Evolutionary conservation across 2,113 vertebrate genomes (phyloP).

Genomic region (Xiphorhynchus elegans): DNA sequence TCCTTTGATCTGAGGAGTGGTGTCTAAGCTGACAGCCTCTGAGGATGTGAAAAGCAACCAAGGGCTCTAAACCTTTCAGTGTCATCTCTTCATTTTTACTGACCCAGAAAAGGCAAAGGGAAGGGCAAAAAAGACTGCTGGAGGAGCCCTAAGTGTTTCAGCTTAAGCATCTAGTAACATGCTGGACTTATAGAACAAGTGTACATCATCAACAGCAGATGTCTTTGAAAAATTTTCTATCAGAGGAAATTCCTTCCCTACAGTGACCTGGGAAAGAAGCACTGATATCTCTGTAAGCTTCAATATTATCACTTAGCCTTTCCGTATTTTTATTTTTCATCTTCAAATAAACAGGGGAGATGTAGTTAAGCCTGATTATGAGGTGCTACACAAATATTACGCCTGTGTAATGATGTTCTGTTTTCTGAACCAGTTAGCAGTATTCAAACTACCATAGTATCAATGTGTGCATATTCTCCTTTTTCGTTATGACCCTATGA

Average conservation of each 20-base stretch:
- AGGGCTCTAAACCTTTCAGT: background rate
- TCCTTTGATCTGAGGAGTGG: background rate
- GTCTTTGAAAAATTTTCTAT: background rate
- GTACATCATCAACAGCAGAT: rapidly evolving
- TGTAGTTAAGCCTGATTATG: background rate
- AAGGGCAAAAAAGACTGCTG: background rate
- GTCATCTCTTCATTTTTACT: background rate
- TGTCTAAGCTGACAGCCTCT: background rate
- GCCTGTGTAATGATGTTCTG: background rate
- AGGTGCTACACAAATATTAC: background rate
- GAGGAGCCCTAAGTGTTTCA: background rate
- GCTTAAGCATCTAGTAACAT: background rate
- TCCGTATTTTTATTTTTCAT: background rate
- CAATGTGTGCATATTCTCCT: background rate
- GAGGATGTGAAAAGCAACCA: background rate
- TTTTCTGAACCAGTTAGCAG: background rate
- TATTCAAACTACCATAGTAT: background rate
- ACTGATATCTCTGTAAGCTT: background rate
- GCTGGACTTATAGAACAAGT: background rate
- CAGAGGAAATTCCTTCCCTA: background rate
- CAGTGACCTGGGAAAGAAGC: background rate
- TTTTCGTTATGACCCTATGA: background rate
- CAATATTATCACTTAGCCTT: background rate
- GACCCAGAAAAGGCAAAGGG: background rate
- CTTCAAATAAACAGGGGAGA: background rate